Base-by-base conservation (phyloP, 2,113 vertebrate species). In the Anser cygnoides region DNA sequence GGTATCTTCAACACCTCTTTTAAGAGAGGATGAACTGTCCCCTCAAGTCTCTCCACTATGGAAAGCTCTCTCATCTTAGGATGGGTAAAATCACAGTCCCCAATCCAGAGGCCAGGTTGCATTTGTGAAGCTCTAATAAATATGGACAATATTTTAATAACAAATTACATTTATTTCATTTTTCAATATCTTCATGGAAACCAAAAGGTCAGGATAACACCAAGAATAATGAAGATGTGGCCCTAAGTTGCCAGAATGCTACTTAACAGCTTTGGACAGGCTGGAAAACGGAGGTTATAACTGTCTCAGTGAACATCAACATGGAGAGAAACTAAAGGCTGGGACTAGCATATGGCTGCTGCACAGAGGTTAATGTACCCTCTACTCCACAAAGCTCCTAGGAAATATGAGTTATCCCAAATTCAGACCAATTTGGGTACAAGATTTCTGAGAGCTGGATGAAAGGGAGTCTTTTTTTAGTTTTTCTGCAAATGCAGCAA, bases 41-140 rank as follows among this genome's bases (percentile, higher is more conserved):
- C 37, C 11, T 88, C 13, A 16, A 0, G 0, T 59, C n/a, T 72
- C 43, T 49, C 13, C 1, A 43, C 22, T 74, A 2, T 4, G n/a
- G 33, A 55, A 89, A 76, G 2, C 37, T 86, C 3, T 2, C 2
- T 3, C 4, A 0, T 16, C 12, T 73, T 87, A 46, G 54, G 10
- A 50, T 6, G 9, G 2, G 43, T 54, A 54, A 90, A 39, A 49
- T 31, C 57, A 49, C 29, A 72, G 7, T 13, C 6, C 31, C 7
- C 31, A 26, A 2, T 62, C 14, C 21, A 67, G 18, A 71, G 66
- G 25, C 9, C 8, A 22, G 22, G 7, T 49, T 62, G 25, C n/a
- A 55, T 74, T 52, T 78, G 19, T 70, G 81, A 70, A 76, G 35
- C 25, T 43, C 35, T 83, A 49, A 1, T n/a, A 22, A 63, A 3